These are phyloP conservation scores for Danaus chrysippus DNA, from an alignment of 2,888 invertebrate species.

Conservation along the genomic window DNA sequence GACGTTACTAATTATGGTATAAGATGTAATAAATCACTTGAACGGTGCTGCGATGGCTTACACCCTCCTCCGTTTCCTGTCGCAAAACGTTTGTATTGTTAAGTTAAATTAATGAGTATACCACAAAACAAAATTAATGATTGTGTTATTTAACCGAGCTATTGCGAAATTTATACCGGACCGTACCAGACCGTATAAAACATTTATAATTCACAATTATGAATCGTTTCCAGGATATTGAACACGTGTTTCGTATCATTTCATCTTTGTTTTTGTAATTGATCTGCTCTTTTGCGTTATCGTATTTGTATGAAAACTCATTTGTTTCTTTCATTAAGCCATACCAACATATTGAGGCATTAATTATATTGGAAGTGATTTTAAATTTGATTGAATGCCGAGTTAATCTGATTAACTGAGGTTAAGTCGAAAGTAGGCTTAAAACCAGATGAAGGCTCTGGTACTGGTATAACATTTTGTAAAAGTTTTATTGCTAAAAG, in stretches of 20 bases:
- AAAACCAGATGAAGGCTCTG: no score
- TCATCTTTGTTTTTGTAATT: not conserved
- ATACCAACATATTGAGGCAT: no score
- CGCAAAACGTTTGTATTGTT: conserved; percentile 61
- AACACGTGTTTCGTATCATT: not conserved
- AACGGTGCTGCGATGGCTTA: conserved; percentile 14
- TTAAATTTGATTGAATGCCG: no score
- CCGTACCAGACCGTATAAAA: not conserved
- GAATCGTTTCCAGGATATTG: not conserved
- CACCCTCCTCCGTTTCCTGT: conserved; percentile 41
- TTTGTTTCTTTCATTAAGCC: no score
- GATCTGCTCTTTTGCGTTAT: no score
- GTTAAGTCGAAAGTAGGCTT: no score
- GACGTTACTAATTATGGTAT: conserved; percentile 10
- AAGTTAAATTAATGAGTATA: conserved; percentile 64
- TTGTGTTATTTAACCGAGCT: conserved; percentile 42
- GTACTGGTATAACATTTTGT: no score
- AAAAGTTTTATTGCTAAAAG: no score
- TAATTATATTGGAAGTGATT: no score
- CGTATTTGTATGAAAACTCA: no score
- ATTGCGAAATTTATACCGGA: not conserved
- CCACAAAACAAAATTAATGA: conserved; percentile 63
- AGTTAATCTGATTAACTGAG: no score
- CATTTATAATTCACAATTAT: not conserved
- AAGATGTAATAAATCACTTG: conserved; percentile 13